Evolutionary conservation across 2,888 invertebrate species (phyloP), one percentile per base, ranked within the genome.

Genomic region (Eupithecia centaureata): DNA sequence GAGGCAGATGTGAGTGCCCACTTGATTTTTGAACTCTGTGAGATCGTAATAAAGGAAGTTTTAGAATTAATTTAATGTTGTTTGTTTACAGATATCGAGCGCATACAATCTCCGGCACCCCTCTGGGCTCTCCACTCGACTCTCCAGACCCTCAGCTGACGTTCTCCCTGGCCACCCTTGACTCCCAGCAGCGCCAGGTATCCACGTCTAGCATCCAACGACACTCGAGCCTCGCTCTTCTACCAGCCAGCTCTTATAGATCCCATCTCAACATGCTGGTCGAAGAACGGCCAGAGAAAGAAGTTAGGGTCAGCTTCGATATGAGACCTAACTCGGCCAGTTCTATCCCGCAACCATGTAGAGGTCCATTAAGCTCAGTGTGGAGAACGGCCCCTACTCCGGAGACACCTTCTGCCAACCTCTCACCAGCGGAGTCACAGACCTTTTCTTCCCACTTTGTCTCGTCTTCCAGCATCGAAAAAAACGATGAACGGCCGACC

Each of bases 81-180:
- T 7, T 52, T 15, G 10, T 18, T 94, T 94, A 76, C 94, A 97
- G 97, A 94, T 96, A 96, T 89, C 95, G 97, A 81, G 95, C 97
- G 68, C 97, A 97, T 89, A 96, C 96, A 77, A 96, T 96, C 84
- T 94, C 95, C 76, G 97, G 97, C 61, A 96, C 97, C 62, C 95
- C 97, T 5, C 94, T 96, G 68, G 96, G 96, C 75, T 97, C 97
- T 72, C 97, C 97, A n/a, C 91, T 97, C 84, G 97, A 97, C 86
- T 97, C 96, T 15, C 96, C 96, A 27, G 96, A 96, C 79, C 96
- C 94, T 59, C 95, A 94, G 77, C 87, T 95, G 74, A 95, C 95
- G 71, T 95, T 95, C 82, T 95, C 95, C 66, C 94, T 95, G 73
- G 95, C 94, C 38, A 95, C 95, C 13, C 77, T 94, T 82, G 93